Percentiles rank a stretch among this genome's conserved stretches.
phyloP scores from a whole-genome alignment of 1,140 invertebrate species.

The Coelopa frigida region DNA sequence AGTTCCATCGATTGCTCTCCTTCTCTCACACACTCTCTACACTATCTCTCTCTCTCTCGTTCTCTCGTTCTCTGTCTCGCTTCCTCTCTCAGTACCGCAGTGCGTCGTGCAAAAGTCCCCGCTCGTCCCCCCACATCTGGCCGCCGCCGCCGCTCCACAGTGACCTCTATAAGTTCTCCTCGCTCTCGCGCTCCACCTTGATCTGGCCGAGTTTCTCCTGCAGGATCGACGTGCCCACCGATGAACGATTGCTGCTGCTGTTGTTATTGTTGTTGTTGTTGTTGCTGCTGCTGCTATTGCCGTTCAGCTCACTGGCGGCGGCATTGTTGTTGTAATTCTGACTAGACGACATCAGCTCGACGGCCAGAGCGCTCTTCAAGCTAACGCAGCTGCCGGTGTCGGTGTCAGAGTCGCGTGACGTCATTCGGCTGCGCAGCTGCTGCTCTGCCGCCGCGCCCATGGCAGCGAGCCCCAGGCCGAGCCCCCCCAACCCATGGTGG shows the following conservation, averaged over 20 bases:
- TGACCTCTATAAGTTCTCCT: slow-evolving; percentile 33
- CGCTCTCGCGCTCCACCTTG: slow-evolving; percentile 32
- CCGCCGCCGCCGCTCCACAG: slow-evolving; percentile 12
- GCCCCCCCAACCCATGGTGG: no score
- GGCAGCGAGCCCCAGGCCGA: neutral
- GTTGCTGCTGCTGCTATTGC: slow-evolving; percentile 1
- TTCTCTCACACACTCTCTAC: no score
- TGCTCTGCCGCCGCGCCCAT: slow-evolving; percentile 12
- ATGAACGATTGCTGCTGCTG: slow-evolving; percentile 7
- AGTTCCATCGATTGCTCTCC: no score
- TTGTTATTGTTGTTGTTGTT: slow-evolving; percentile 5
- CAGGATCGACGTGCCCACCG: slow-evolving; percentile 23
- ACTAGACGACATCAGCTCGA: no score
- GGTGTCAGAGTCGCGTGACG: slow-evolving; percentile 38
- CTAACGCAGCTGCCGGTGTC: slow-evolving; percentile 35
- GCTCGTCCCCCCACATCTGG: no score
- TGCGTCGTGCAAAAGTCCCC: no score
- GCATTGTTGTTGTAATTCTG: neutral
- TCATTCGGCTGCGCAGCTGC: slow-evolving; percentile 29
- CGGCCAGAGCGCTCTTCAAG: slow-evolving; percentile 30
- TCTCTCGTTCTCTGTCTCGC: no score
- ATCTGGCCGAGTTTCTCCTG: slow-evolving; percentile 43
- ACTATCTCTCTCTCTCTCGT: no score
- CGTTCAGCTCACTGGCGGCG: neutral
- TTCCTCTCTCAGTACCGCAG: no score